Evolutionary conservation across 2,113 vertebrate genomes (phyloP), one percentile per base, ranked within the genome.

Genomic region (Ammodytes marinus): DNA sequence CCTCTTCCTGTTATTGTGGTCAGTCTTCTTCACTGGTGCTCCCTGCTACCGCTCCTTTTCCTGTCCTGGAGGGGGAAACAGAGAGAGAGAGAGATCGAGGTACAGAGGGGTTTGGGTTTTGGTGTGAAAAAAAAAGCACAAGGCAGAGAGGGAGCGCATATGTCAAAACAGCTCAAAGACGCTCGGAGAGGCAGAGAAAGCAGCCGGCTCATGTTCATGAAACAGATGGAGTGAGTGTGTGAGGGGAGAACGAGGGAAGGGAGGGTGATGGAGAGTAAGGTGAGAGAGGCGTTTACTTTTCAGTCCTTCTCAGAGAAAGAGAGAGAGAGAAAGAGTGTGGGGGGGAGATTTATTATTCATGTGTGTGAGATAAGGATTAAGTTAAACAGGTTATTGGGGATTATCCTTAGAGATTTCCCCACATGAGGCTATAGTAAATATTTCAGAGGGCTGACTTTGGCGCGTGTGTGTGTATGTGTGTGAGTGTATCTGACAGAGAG

Each of bases 1-100:
- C 96, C 93, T 93, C 92, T 96, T 97, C 96, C 97, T 97, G 96
- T 95, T 95, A 96, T 97, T 97, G 95, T 96, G 94, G 90, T 82
- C 69, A 82, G 63, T 82, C 69, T 59, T 89, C 77, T 83, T 75
- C 12, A 4, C 77, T 69, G 81, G 76, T 74, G 67, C 71, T 79
- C 78, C 76, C 72, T 49, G 83, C 86, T 88, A 81, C 80, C n/a
- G 79, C 77, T 90, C 59, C 69, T 86, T 77, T 89, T 95, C 92
- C 93, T 95, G 94, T 85, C 69, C 93, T 92, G 95, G 92, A 73
- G 59, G 17, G 43, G 35, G 15, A 61, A 76, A 65, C 4, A 39
- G 50, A 74, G 50, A 45, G 68, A 74, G 50, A 52, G 5, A 6
- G 35, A 52, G 46, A 27, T 7, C 67, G 53, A 71, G 72, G 7